Conservation (phyloP, 2,797 vertebrate species). For the Valencia hispanica region DNA sequence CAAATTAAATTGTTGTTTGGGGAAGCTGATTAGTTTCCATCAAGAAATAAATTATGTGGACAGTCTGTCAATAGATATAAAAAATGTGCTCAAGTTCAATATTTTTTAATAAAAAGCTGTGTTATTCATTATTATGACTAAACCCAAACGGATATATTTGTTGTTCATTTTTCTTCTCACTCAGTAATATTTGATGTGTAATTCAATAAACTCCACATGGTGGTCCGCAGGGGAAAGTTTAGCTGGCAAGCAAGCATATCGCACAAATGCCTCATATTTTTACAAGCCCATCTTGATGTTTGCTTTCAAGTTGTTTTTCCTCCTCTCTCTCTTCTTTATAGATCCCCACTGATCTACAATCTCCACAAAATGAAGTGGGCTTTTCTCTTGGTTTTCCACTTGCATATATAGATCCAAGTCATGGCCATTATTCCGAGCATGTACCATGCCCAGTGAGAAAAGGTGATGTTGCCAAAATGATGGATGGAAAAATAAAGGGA, state of each 20-base stretch:
- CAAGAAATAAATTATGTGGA: background rate
- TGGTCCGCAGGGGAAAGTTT: constrained; percentile 11
- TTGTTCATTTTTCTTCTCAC: constrained; percentile 4
- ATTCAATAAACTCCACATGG: background rate
- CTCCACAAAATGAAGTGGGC: background rate
- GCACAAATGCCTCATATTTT: constrained; percentile 13
- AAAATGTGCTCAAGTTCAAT: background rate
- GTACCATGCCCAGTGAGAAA: constrained; percentile 20
- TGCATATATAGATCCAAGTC: constrained; percentile 2
- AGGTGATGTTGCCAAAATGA: constrained; percentile 37
- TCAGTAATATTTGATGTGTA: background rate
- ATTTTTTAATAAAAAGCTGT: background rate
- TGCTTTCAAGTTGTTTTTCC: constrained; percentile 5
- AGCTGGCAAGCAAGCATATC: constrained; percentile 5
- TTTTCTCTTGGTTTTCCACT: constrained; percentile 8
- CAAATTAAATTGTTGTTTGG: constrained; percentile 1
- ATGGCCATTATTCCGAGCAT: constrained; percentile 25
- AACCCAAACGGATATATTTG: constrained; percentile 3
- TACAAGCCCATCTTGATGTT: constrained; percentile 8
- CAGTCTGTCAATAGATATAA: background rate
- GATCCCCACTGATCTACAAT: constrained; percentile 5
- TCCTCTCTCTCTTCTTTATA: constrained; percentile 5
- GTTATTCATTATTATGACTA: background rate
- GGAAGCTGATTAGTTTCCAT: constrained; percentile 1
- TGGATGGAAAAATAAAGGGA: constrained; percentile 50